Percentiles rank a stretch among this genome's conserved stretches.
Evolutionary conservation across 2,888 invertebrate genomes (phyloP).

Genomic region (Nineta flava): DNA sequence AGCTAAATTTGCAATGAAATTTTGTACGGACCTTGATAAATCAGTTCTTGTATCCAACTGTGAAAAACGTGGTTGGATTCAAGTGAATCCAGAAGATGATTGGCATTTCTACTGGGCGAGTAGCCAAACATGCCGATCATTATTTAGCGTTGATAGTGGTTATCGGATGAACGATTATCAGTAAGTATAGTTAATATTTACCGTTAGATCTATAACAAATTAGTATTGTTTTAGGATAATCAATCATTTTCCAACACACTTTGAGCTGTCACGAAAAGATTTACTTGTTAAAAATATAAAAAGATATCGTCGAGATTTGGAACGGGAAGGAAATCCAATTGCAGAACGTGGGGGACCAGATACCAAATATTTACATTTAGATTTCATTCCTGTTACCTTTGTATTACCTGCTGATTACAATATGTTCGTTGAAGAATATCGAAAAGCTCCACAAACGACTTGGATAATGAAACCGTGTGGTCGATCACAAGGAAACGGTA

Average conservation of each 20-base stretch:
- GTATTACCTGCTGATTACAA: slow-evolving; percentile 92
- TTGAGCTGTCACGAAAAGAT: slow-evolving; percentile 90
- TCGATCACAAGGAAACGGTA: slow-evolving; percentile 87
- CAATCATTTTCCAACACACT: slow-evolving; percentile 93
- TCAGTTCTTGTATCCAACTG: slow-evolving; percentile 85
- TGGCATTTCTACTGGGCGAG: slow-evolving; percentile 97
- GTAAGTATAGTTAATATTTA: slow-evolving; percentile 29
- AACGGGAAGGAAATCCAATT: slow-evolving; percentile 73
- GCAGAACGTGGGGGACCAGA: slow-evolving; percentile 67
- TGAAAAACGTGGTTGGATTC: slow-evolving; percentile 79
- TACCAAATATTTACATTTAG: slow-evolving; percentile 63
- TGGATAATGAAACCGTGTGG: slow-evolving; percentile 98
- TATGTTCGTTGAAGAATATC: slow-evolving; percentile 91
- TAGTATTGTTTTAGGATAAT: slow-evolving; percentile 49
- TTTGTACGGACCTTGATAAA: slow-evolving; percentile 83
- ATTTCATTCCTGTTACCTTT: slow-evolving; percentile 88
- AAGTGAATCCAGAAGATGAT: slow-evolving; percentile 77
- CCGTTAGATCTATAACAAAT: background rate
- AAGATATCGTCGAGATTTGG: slow-evolving; percentile 80
- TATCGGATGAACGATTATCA: slow-evolving; percentile 87
- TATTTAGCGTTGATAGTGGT: slow-evolving; percentile 84
- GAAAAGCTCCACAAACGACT: slow-evolving; percentile 84
- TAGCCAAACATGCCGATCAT: slow-evolving; percentile 75
- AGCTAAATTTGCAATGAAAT: slow-evolving; percentile 27
- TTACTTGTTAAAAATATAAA: slow-evolving; percentile 91